A percentile compares a stretch with the other conserved stretches of the same genome.
These are phyloP conservation scores for Ectropis crepuscularia DNA, from an alignment of 2,888 invertebrate genomes.

Conservation along the genomic window DNA sequence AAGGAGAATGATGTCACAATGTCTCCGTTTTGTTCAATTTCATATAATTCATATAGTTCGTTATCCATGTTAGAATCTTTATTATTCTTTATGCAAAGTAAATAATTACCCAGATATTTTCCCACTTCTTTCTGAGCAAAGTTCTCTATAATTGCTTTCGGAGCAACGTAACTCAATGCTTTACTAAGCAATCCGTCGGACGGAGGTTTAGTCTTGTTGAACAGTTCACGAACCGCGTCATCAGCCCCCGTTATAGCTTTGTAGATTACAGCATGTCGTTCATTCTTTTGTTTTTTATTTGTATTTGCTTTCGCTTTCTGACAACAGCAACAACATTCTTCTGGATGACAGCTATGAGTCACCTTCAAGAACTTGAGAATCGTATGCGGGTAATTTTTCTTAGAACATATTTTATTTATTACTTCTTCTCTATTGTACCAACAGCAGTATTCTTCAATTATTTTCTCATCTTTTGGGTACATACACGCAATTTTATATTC, in stretches of 20 bases:
- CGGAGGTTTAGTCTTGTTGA: conserved; percentile 1
- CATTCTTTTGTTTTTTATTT: background rate
- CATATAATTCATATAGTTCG: conserved; percentile 19
- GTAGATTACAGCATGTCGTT: background rate
- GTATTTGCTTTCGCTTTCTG: conserved; percentile 9
- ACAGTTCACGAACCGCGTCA: conserved; percentile 1
- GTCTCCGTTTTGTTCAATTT: conserved; percentile 40
- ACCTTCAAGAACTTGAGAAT: conserved; percentile 34
- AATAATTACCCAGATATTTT: conserved; percentile 20
- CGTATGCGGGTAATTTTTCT: conserved; percentile 4
- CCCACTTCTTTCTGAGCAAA: background rate
- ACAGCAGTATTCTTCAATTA: conserved; percentile 46
- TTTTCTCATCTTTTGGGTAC: conserved; percentile 18
- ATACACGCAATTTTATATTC: conserved; percentile 14
- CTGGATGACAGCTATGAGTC: conserved; percentile 41
- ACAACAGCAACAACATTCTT: conserved; percentile 50
- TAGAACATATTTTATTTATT: conserved; percentile 21
- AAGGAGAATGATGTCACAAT: conserved; percentile 22
- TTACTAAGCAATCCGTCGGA: conserved; percentile 19
- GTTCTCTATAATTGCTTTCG: conserved; percentile 5
- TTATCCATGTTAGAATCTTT: background rate
- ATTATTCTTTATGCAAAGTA: conserved; percentile 22
- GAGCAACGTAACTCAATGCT: conserved; percentile 21
- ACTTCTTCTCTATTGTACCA: conserved; percentile 48
- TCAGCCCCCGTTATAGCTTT: conserved; percentile 12